Conservation (phyloP, 2,113 vertebrate genomes). For the Cyprinodon variegatus region DNA sequence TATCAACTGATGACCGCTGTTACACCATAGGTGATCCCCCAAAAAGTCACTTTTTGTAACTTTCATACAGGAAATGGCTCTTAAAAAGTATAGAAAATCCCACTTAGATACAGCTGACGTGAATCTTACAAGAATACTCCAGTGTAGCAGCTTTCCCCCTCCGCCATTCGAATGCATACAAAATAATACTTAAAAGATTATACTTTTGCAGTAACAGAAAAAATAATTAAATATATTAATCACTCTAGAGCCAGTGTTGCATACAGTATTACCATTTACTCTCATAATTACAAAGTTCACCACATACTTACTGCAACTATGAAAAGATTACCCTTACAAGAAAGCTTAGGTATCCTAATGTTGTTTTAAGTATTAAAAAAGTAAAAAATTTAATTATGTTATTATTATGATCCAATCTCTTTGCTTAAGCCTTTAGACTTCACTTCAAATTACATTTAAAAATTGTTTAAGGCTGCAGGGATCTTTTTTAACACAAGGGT, state of each 20-base stretch:
- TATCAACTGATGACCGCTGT: conserved; percentile 18
- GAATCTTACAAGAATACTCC: background rate
- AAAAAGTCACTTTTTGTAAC: conserved; percentile 27
- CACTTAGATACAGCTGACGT: background rate
- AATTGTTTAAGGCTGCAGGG: too few relatives aligned
- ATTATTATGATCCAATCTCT: too few relatives aligned
- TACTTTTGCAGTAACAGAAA: background rate
- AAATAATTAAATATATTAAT: background rate
- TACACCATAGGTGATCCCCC: conserved; percentile 59
- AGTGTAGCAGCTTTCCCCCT: background rate
- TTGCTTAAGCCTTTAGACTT: too few relatives aligned
- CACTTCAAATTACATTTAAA: too few relatives aligned
- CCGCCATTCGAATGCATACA: background rate
- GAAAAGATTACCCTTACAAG: background rate
- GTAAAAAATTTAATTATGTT: too few relatives aligned
- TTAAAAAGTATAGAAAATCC: background rate
- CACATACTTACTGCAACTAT: background rate
- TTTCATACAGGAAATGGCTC: conserved; percentile 1
- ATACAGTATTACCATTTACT: background rate
- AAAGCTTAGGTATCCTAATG: background rate
- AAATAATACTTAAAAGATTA: background rate
- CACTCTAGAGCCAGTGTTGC: background rate
- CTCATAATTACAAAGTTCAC: background rate
- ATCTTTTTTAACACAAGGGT: too few relatives aligned
- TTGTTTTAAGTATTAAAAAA: background rate